These are phyloP conservation scores for Sarotherodon lohbergeri DNA, from an alignment of 2,113 vertebrate species.

Conservation along the genomic window DNA sequence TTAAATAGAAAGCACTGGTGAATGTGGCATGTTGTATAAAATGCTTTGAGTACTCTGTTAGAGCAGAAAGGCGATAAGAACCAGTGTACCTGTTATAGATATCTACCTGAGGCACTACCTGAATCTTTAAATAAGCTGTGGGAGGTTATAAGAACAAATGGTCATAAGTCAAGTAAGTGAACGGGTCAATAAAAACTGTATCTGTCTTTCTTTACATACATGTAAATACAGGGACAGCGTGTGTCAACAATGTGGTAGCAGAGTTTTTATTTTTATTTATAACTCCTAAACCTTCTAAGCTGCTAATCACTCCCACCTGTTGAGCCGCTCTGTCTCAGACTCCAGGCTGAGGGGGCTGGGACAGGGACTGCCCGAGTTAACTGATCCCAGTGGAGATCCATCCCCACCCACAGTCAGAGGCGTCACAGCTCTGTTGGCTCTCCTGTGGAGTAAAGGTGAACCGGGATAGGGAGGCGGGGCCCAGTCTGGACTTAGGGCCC, in stretches of 20 bases:
- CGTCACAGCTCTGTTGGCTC: conserved; percentile 18
- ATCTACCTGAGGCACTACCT: background rate
- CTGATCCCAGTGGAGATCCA: conserved; percentile 41
- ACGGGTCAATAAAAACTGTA: background rate
- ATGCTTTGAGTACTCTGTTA: background rate
- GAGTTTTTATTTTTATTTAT: background rate
- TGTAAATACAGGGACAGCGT: background rate
- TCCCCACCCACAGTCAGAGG: conserved; percentile 41
- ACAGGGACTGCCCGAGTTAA: conserved; percentile 31
- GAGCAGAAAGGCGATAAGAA: background rate
- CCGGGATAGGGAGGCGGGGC: conserved; percentile 63
- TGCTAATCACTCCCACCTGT: conserved; percentile 54
- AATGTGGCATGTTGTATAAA: background rate
- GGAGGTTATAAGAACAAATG: background rate
- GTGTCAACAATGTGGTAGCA: background rate
- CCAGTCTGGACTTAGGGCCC: conserved; percentile 58
- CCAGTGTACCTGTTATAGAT: background rate
- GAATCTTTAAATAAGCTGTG: background rate
- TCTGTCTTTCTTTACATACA: background rate
- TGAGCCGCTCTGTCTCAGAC: conserved; percentile 65
- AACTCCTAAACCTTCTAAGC: background rate
- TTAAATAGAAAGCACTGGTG: background rate
- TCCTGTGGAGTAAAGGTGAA: conserved; percentile 67
- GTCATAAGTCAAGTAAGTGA: background rate
- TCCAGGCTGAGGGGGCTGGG: conserved; percentile 46